Conservation (phyloP, 2,888 invertebrate species). For the Zaprionus bogoriensis region DNA sequence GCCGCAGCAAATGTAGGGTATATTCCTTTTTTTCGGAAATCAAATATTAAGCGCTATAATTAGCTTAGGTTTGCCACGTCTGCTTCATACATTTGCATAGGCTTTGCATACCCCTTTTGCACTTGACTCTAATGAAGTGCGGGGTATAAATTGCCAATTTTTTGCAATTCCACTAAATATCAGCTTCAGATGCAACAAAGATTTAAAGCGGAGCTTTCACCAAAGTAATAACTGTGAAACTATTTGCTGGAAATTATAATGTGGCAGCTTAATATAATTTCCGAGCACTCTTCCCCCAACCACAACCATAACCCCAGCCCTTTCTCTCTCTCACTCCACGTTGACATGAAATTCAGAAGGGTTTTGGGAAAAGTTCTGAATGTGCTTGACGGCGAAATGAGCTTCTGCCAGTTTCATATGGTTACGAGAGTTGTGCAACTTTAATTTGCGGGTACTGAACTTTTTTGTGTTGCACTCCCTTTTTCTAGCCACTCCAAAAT, state of each 20-base stretch:
- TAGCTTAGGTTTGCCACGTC: too few species aligned
- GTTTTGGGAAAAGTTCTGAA: not conserved
- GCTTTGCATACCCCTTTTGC: too few species aligned
- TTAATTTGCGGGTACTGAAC: too few species aligned
- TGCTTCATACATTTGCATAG: too few species aligned
- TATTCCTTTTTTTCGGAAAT: too few species aligned
- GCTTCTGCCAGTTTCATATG: not conserved
- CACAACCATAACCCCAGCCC: not conserved
- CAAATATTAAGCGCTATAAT: too few species aligned
- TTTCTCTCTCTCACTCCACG: not conserved
- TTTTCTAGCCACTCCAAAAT: not conserved
- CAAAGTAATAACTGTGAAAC: not conserved
- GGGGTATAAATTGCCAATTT: too few species aligned
- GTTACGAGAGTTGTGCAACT: not conserved
- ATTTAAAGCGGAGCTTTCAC: too few species aligned
- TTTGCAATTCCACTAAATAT: not conserved
- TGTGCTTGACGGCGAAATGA: too few species aligned
- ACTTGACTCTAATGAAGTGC: too few species aligned
- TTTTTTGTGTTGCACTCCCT: too few species aligned
- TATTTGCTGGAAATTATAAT: not conserved
- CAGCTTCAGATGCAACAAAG: not conserved
- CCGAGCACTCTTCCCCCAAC: not conserved
- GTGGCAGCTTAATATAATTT: slow-evolving; percentile 4
- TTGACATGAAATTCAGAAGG: not conserved
- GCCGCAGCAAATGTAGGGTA: too few species aligned